A percentile compares a stretch with the other conserved stretches of the same genome.
These are phyloP conservation scores for Syrista parreyssii DNA, from an alignment of 2,888 invertebrate genomes.

Conservation along the genomic window DNA sequence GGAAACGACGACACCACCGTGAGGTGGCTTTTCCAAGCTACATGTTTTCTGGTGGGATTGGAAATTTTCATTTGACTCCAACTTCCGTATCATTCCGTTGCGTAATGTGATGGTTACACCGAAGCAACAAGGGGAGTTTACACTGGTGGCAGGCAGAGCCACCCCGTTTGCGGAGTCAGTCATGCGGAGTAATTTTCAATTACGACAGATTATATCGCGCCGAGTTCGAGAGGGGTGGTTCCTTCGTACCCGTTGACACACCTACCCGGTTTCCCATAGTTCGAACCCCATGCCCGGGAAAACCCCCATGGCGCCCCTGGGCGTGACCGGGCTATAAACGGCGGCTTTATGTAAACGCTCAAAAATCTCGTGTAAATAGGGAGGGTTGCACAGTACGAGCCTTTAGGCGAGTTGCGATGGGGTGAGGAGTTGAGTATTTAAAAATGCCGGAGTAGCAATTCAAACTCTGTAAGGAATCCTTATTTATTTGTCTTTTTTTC, in stretches of 20 bases:
- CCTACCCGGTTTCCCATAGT: slow-evolving; percentile 5
- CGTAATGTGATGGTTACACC: not conserved
- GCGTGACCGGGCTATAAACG: slow-evolving; percentile 51
- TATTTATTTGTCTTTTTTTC: not conserved
- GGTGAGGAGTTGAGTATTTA: not conserved
- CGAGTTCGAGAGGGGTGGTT: slow-evolving; percentile 9
- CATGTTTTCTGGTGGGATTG: not conserved
- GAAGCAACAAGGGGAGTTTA: not conserved
- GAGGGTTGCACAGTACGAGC: not conserved
- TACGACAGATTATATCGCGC: slow-evolving; percentile 53
- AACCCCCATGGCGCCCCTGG: slow-evolving; percentile 16
- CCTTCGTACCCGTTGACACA: slow-evolving; percentile 1
- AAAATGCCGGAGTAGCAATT: not conserved
- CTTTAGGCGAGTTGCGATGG: not conserved
- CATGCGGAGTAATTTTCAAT: slow-evolving; percentile 57
- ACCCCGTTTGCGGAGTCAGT: slow-evolving; percentile 29
- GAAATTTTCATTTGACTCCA: not conserved
- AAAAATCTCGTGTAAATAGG: slow-evolving; percentile 38
- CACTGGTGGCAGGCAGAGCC: not conserved
- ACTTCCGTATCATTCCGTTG: not conserved
- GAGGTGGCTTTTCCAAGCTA: not conserved
- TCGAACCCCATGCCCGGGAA: slow-evolving; percentile 15
- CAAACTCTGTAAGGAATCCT: not conserved
- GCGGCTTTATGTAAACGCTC: slow-evolving; percentile 45
- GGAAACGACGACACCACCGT: not conserved